Base-by-base conservation (phyloP, 1,140 invertebrate species). In the Brachystomella parvula region DNA sequence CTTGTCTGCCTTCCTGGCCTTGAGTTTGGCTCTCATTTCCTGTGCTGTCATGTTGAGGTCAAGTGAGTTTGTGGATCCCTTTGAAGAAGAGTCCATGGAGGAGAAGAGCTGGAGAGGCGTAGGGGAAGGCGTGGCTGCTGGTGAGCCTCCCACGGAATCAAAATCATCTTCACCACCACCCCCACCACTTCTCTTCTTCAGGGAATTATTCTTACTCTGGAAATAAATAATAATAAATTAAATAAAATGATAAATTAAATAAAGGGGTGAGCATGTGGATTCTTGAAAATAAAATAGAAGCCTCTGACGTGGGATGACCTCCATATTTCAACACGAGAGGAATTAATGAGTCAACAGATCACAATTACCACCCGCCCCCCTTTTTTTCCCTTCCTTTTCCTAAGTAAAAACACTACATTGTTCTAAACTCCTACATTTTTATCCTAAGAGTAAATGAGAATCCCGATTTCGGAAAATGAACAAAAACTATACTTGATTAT, bases 1-100 rank as follows among this genome's bases (percentile, higher is more conserved):
- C 78, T 91, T 92, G n/a, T n/a, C n/a, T n/a, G n/a, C n/a, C 77
- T 92, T 92, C 74, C 85, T 87, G 32, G 86, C 84, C 12, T 89
- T 87, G 60, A 94, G 78, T 69, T 89, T 85, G n/a, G 89, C 89
- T 28, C 91, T 81, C 80, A 94, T 84, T 77, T 94, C 89, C 44
- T 89, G 89, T 21, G 87, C 91, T 63, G 89, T 91, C 87, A 92
- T 90, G 70, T 86, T 87, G 44, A 94, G 79, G 77, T 93, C 90
- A 33, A 93, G 77, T 21, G 68, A 69, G 12, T 26, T 29, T 49
- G 58, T 67, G 2, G 68, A 70, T 19, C 19, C 21, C 30, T 62
- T 63, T 15, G 29, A 9, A 32, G 6, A 15, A 12, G 59, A 47
- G 29, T 58, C 47, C 24, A 65, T 63, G 33, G 32, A 19, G 17